Base-by-base conservation (phyloP, 2,797 vertebrate species). In the Sphenopsis melanotis region DNA sequence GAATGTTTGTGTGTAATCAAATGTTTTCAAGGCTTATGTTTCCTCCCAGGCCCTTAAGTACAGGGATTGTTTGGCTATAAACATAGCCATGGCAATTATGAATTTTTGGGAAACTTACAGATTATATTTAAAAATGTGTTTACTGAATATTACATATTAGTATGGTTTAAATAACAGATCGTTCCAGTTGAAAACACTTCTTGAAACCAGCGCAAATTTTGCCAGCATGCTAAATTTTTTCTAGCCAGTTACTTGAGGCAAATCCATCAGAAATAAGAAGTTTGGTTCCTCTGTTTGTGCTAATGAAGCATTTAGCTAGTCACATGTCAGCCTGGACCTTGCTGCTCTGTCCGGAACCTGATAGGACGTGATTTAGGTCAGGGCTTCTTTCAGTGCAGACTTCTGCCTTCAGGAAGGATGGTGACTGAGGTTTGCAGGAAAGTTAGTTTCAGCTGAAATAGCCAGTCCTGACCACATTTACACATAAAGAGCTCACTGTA, bases 1-100 rank as follows among this genome's bases (percentile, higher is more conserved):
- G 82, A 94, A 86, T 87, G 74, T 56, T 66, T 70, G 36, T 72
- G 46, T 93, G 63, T 90, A 91, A 86, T 91, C 44, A 72, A 60
- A 86, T 72, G 37, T n/a, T 82, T 87, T 82, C 52, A 84, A 87
- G 52, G 18, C 34, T 78, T 89, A 22, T 16, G 39, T 80, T 94
- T 72, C 44, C 30, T 93, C 30, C 16, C 55, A 79, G 59, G 7
- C 37, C 32, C 36, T 86, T 79, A 86, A 82, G 12, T 88, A 44
- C 22, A 39, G 63, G 49, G 50, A 46, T 47, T 24, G 21, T 64
- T 88, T 0, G 12, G 55, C 5, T 55, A 66, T 46, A 88, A 94
- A 59, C 44, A 56, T 52, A 86, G 47, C 29, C 18, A 14, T 23
- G 12, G 47, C 66, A 83, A 36, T 93, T 74, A 53, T 4, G 44